Evolutionary conservation across 2,797 vertebrate genomes (phyloP).

Genomic region (Cossypha polioptera): DNA sequence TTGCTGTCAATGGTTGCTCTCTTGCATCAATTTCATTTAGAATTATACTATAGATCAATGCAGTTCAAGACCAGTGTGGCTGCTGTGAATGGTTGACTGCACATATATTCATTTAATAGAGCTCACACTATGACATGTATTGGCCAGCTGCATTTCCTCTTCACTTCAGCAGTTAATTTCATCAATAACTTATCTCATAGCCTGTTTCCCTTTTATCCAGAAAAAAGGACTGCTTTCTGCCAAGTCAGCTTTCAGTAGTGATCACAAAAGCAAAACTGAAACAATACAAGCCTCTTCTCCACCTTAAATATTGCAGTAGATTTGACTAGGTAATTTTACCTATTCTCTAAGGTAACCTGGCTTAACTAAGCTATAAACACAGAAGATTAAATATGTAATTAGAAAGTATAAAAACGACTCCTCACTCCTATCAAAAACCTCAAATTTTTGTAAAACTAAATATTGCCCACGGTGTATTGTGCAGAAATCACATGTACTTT

Average conservation of each 20-base stretch:
- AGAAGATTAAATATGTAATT: background rate
- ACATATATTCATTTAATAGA: constrained; percentile 73
- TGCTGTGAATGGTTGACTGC: constrained; percentile 70
- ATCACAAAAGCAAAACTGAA: constrained; percentile 61
- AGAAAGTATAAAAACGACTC: background rate
- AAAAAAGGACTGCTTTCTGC: constrained; percentile 59
- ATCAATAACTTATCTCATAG: constrained; percentile 75
- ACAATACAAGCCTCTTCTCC: background rate
- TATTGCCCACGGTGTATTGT: background rate
- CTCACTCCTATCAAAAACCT: background rate
- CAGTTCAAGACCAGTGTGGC: constrained; percentile 86
- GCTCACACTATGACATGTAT: constrained; percentile 74
- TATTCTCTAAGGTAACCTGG: background rate
- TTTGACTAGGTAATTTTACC: background rate
- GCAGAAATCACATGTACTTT: accelerated
- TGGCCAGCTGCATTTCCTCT: constrained; percentile 74
- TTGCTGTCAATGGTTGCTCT: constrained; percentile 89
- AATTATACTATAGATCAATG: constrained; percentile 92
- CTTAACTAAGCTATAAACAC: background rate
- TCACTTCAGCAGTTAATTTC: constrained; percentile 78
- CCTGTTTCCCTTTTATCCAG: constrained; percentile 65
- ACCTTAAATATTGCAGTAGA: background rate
- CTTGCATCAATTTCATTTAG: constrained; percentile 94
- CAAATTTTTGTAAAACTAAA: background rate
- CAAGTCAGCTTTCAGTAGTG: constrained; percentile 68